These are phyloP conservation scores for Noctua janthe DNA, from an alignment of 2,888 invertebrate genomes.

Conservation along the genomic window DNA sequence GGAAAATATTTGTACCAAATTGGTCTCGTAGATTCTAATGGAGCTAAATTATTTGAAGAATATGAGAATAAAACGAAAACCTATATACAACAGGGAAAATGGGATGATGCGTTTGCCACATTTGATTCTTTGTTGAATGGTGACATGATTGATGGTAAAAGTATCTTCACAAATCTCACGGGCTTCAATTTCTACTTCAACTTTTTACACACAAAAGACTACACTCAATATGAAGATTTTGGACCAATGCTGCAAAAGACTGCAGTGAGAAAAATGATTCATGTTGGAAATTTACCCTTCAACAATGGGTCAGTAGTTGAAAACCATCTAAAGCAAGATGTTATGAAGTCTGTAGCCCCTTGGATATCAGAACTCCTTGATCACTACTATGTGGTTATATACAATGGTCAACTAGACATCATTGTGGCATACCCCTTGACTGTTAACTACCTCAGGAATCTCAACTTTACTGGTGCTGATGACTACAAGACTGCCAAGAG, in stretches of 20 bases:
- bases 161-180: conserved; percentile 93
- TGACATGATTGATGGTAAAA: conserved; percentile 90
- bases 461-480: conserved; percentile 92
- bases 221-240: conserved; percentile 88
- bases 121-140: conserved; percentile 94
- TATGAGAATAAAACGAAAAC: conserved; percentile 90
- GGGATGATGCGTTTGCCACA: conserved; percentile 92
- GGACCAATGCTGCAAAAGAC: conserved; percentile 91
- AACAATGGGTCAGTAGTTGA: conserved; percentile 92
- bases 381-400: conserved; percentile 94
- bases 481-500: conserved; percentile 92
- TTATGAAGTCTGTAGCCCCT: conserved; percentile 95
- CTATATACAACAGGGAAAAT: conserved; percentile 92
- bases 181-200: conserved; percentile 95
- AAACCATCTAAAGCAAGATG: conserved; percentile 92
- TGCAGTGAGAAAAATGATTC: conserved; percentile 93
- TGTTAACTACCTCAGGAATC: conserved; percentile 93
- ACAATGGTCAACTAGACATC: conserved; percentile 97
- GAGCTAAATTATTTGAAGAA: conserved; percentile 90
- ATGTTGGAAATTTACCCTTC: conserved; percentile 95
- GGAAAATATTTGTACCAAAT: conserved; percentile 95
- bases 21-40: conserved; percentile 93
- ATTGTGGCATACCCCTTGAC: conserved; percentile 97
- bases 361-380: conserved; percentile 93
- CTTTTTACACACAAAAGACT: conserved; percentile 91